Evolutionary conservation across 2,797 vertebrate species (phyloP), one percentile per base, ranked within the genome.

Genomic region (Alfaro cultratus): DNA sequence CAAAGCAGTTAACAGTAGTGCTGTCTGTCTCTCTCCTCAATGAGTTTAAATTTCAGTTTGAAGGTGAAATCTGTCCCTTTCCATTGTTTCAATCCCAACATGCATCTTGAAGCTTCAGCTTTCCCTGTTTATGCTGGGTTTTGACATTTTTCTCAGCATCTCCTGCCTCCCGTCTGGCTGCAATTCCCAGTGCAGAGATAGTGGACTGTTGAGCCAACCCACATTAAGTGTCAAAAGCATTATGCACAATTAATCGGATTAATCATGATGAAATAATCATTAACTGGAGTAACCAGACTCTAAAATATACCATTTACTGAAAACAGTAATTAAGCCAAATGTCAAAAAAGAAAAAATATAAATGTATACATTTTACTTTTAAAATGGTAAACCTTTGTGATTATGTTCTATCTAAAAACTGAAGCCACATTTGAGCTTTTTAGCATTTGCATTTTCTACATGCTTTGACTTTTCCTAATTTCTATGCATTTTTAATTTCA

Each of bases 1-100:
- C 67, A 78, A 82, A 70, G 83, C 60, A 79, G 67, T 68, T 74
- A 80, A 76, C 76, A 57, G 39, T 43, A 57, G 83, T 76, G 74
- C 57, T 51, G 47, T 36, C n/a, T 41, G 31, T 10, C 75, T 68
- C 46, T 36, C 18, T 71, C 76, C 70, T n/a, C 49, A 21, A 49
- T 0, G 55, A 3, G 64, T 77, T 31, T 68, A 68, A 81, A 82
- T 55, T 74, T 31, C 46, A 57, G 71, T 73, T 45, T 83, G 39
- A 83, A 83, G 31, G 36, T 77, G 68, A 78, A 73, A 77, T 72
- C 1, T 60, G 29, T 72, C 45, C 51, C 31, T 51, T 29, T 72
- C 67, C n/a, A 46, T 23, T 75, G n/a, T 9, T 23, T 43, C 74
- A 68, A 68, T 60, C 23, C 34, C 13, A 16, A 75, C 7, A 31